Evolutionary conservation across 2,113 vertebrate species (phyloP).

Genomic region (Chloebia gouldiae): DNA sequence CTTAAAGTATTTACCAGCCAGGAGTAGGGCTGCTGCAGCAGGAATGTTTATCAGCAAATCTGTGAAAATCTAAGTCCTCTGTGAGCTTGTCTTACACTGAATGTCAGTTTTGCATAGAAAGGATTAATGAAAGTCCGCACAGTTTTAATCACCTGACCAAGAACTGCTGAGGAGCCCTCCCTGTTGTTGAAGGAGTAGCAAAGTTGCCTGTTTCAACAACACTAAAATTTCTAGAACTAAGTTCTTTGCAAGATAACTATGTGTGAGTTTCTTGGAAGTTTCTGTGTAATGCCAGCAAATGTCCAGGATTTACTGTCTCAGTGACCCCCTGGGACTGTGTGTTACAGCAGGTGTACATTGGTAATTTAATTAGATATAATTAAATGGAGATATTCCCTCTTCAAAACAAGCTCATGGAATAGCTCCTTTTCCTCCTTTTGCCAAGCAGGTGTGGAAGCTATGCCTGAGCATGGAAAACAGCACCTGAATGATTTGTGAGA

Average conservation of each 20-base stretch:
- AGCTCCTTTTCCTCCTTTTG: background rate
- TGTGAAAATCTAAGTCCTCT: background rate
- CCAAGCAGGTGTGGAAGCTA: background rate
- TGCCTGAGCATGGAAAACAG: background rate
- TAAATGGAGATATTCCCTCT: background rate
- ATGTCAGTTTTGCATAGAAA: background rate
- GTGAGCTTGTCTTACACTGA: background rate
- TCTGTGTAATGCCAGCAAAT: background rate
- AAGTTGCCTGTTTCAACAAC: background rate
- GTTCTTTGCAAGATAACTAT: accelerated
- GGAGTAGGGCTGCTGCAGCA: background rate
- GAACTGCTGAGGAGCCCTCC: background rate
- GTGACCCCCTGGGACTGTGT: background rate
- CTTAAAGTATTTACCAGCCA: background rate
- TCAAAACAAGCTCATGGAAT: accelerated
- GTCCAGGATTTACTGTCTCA: background rate
- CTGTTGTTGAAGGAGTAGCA: background rate
- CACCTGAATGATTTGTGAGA: background rate
- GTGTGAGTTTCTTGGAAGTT: background rate
- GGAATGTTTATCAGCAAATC: background rate
- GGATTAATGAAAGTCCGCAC: background rate
- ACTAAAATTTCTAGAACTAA: background rate
- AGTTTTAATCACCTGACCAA: background rate
- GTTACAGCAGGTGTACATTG: background rate
- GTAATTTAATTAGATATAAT: background rate